Evolutionary conservation across 2,888 invertebrate genomes (phyloP).

Genomic region (Temnothorax unifasciatus): DNA sequence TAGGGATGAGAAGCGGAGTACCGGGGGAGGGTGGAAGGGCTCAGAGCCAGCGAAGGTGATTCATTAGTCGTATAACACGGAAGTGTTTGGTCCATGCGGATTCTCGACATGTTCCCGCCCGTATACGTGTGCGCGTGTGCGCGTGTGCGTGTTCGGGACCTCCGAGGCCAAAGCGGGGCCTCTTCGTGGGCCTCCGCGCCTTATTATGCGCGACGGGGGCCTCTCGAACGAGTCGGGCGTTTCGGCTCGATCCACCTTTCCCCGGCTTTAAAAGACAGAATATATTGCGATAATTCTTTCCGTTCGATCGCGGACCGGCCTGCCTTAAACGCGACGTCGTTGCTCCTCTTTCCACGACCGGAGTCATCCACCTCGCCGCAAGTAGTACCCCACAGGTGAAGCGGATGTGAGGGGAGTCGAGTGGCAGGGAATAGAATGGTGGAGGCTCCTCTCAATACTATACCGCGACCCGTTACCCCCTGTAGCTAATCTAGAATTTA

Average conservation of each 20-base stretch:
- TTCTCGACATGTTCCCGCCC: constrained; percentile 73
- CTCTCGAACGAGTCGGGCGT: constrained; percentile 67
- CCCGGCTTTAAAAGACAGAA: constrained; percentile 73
- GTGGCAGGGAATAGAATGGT: constrained; percentile 29
- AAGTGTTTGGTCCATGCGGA: constrained; percentile 80
- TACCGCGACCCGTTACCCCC: constrained; percentile 47
- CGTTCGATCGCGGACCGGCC: constrained; percentile 65
- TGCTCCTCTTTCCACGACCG: constrained; percentile 44
- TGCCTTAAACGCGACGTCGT: constrained; percentile 29
- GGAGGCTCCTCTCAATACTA: constrained; percentile 38
- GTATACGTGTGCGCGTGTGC: constrained; percentile 30
- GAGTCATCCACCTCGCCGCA: constrained; percentile 34
- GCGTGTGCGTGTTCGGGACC: constrained; percentile 60
- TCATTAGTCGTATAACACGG: constrained; percentile 86
- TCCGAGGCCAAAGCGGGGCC: constrained; percentile 72
- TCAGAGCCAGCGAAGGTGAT: constrained; percentile 79
- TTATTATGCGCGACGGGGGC: constrained; percentile 78
- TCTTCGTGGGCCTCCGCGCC: constrained; percentile 63
- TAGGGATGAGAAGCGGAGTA: constrained; percentile 57
- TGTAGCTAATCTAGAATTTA: constrained; percentile 61
- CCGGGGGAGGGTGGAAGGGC: constrained; percentile 65
- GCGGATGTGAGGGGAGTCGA: constrained; percentile 46
- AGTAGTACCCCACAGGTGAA: constrained; percentile 47
- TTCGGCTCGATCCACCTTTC: constrained; percentile 67
- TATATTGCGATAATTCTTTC: constrained; percentile 78